Evolutionary conservation across 2,113 vertebrate genomes (phyloP).

Genomic region (Polypterus senegalus): DNA sequence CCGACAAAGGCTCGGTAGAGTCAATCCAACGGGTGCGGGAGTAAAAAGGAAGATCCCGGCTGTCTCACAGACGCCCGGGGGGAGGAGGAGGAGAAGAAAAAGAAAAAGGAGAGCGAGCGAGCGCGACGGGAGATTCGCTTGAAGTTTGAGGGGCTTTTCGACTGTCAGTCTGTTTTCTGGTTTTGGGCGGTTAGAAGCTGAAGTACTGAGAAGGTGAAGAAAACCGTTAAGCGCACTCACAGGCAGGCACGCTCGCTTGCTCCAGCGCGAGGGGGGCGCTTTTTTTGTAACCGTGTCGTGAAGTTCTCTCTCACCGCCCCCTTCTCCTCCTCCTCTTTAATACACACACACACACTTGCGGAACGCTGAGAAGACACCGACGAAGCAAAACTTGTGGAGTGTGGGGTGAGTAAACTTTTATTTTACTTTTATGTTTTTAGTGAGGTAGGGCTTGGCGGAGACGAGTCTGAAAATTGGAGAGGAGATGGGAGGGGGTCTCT

Average conservation of each 20-base stretch:
- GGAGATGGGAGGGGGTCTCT: slow-evolving; percentile 32
- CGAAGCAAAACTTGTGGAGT: too few relatives aligned
- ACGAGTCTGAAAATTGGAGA: slow-evolving; percentile 19
- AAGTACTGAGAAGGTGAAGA: slow-evolving; percentile 51
- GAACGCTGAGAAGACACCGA: too few relatives aligned
- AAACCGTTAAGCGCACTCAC: not conserved
- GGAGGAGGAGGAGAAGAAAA: not conserved
- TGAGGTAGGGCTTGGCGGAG: too few relatives aligned
- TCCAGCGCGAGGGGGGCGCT: too few relatives aligned
- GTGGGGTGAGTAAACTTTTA: too few relatives aligned
- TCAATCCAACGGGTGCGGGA: not conserved
- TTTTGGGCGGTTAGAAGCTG: slow-evolving; percentile 53
- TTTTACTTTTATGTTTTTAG: too few relatives aligned
- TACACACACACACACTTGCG: too few relatives aligned
- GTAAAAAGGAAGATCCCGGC: slow-evolving; percentile 35
- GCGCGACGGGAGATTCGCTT: slow-evolving; percentile 46
- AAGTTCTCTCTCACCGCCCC: too few relatives aligned
- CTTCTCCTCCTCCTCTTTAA: too few relatives aligned
- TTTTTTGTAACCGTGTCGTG: too few relatives aligned
- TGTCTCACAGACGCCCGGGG: slow-evolving; percentile 44
- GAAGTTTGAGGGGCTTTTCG: slow-evolving; percentile 63
- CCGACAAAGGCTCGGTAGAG: not conserved
- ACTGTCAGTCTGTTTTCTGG: slow-evolving; percentile 41
- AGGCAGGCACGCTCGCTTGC: too few relatives aligned
- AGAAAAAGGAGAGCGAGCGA: too few relatives aligned